phyloP scores from a whole-genome alignment of 30 jellyfish, hydroid and myxozoan genomes.

The Chrysaora quinquecirrha region DNA sequence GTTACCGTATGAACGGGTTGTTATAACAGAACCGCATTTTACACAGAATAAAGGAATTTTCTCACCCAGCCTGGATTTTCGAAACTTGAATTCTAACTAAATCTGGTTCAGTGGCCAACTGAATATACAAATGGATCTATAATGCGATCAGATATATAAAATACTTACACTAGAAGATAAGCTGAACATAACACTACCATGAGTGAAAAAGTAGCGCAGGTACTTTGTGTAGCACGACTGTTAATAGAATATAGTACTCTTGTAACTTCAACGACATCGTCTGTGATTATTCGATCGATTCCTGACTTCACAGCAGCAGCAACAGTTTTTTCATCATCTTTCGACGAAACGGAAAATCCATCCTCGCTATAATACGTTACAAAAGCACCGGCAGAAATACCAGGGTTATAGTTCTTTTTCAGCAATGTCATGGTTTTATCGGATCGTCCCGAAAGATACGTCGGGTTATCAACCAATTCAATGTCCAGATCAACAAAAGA shows the following conservation, averaged over 20 bases:
- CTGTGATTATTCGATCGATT: slow-evolving; percentile 53
- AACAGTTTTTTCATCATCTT: slow-evolving; percentile 10
- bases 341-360: neutral
- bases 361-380: slow-evolving; percentile 17
- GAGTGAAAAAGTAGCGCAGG: too few relatives aligned
- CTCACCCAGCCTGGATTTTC: too few relatives aligned
- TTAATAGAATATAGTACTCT: slow-evolving; percentile 10
- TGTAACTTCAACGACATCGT: slow-evolving; percentile 30
- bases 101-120: too few relatives aligned
- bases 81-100: too few relatives aligned
- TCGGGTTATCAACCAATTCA: slow-evolving; percentile 44
- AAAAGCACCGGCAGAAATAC: slow-evolving; percentile 28
- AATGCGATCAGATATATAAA: too few relatives aligned
- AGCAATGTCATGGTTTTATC: slow-evolving; percentile 5
- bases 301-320: slow-evolving; percentile 18
- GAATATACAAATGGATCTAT: too few relatives aligned
- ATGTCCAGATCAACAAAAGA: slow-evolving; percentile 75
- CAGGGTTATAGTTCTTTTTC: slow-evolving; percentile 28
- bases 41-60: too few relatives aligned
- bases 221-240: neutral
- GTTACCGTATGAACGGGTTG: too few relatives aligned
- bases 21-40: too few relatives aligned
- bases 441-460: slow-evolving; percentile 20
- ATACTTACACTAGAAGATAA: too few relatives aligned
- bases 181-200: too few relatives aligned